Base-by-base conservation (phyloP, 2,797 vertebrate genomes). In the Arnoldichthys spilopterus region DNA sequence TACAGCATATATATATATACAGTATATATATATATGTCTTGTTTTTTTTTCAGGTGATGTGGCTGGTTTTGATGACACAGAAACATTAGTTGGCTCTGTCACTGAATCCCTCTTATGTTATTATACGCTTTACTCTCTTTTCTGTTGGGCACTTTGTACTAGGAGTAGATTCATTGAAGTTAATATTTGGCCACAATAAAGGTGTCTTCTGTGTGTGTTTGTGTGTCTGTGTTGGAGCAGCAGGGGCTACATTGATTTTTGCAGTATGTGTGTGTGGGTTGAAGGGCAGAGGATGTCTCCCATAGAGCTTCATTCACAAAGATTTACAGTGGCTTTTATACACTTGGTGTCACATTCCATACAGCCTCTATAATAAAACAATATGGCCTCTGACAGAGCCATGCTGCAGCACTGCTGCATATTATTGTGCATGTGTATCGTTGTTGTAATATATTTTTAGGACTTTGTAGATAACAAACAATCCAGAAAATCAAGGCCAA, bases 231-330 rank as follows among this genome's bases (percentile, higher is more conserved):
- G 82, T 43, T 72, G 73, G 13, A 68, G 64, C 67, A 76, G 69
- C 49, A 77, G 74, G 53, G 63, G 47, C 49, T 26, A 51, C 82
- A 92, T 92, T 87, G 91, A 93, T 94, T 92, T 90, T 75, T 74
- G 30, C 47, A 49, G 78, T 70, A 37, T n/a, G 63, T 70, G 22
- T 59, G 49, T 54, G 83, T 82, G 77, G 81, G 86, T 87, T 90
- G 88, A 92, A 92, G 90, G 91, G 90, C 90, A 91, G 72, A 83
- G 63, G 37, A 58, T 86, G 82, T 83, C 78, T 63, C 78, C 78
- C 67, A 71, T 76, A 45, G 78, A 71, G 78, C 18, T 75, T 88
- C 90, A 89, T 91, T 92, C 90, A 90, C 84, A 88, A 90, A 87
- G 83, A 79, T 72, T 82, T 78, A 80, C 77, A 58, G 28, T 59